phyloP scores from a whole-genome alignment of 2,113 vertebrate species.

The Lycaon pictus region DNA sequence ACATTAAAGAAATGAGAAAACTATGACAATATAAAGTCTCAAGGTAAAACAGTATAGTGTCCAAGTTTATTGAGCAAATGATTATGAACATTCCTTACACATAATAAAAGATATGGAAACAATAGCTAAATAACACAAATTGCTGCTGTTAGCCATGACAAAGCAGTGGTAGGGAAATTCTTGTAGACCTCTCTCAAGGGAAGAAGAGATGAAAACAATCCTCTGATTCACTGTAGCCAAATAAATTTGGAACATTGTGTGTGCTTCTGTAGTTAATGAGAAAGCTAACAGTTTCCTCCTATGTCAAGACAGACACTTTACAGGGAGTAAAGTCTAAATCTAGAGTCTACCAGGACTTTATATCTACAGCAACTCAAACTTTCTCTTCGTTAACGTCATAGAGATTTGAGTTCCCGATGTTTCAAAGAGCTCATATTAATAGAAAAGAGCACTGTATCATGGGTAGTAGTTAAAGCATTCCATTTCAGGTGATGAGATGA shows the following conservation, averaged over 20 bases:
- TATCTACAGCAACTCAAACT: not conserved
- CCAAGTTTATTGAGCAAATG: not conserved
- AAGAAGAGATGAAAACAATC: not conserved
- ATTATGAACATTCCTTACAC: not conserved
- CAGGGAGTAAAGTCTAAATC: not conserved
- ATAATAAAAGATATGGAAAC: not conserved
- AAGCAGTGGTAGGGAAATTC: not conserved
- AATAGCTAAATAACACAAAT: not conserved
- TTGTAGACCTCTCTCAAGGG: not conserved
- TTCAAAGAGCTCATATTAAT: not conserved
- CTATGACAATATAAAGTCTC: not conserved
- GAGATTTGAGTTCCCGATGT: not conserved
- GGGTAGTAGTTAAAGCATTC: not conserved
- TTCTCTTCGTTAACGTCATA: not conserved
- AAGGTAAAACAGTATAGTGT: not conserved
- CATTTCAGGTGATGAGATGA: not conserved
- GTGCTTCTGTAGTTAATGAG: not conserved
- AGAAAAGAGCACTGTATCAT: not conserved
- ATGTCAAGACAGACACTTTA: not conserved
- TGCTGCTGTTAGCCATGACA: not conserved
- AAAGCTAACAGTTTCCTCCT: not conserved
- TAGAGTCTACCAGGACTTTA: not conserved
- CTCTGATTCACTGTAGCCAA: not conserved
- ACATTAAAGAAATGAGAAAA: not conserved
- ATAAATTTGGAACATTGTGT: not conserved